These are phyloP conservation scores for Osmoderma eremita DNA, from an alignment of 2,888 invertebrate genomes.

Conservation along the genomic window DNA sequence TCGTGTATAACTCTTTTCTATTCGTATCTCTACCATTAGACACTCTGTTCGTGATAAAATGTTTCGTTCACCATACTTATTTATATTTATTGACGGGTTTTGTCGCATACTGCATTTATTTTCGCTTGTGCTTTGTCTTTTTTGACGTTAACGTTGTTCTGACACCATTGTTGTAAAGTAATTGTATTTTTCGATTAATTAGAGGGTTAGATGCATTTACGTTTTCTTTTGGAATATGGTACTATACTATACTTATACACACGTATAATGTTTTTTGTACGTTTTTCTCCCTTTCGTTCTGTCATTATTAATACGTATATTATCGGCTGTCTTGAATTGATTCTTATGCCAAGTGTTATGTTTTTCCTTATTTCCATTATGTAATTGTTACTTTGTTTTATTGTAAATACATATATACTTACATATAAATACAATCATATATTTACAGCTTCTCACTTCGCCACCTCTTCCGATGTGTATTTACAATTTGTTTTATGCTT, in stretches of 20 bases:
- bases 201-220: slow-evolving; percentile 33
- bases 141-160: slow-evolving; percentile 37
- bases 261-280: slow-evolving; percentile 19
- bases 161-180: slow-evolving; percentile 37
- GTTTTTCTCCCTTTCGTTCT: slow-evolving; percentile 14
- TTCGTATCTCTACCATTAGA: slow-evolving; percentile 30
- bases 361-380: slow-evolving; percentile 5
- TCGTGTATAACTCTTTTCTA: slow-evolving; percentile 2
- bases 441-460: slow-evolving; percentile 31
- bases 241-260: slow-evolving; percentile 9
- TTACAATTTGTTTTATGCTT: slow-evolving; percentile 33
- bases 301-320: slow-evolving; percentile 9
- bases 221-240: slow-evolving; percentile 33
- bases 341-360: slow-evolving; percentile 25
- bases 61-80: slow-evolving; percentile 38
- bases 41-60: slow-evolving; percentile 37
- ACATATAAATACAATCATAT: slow-evolving; percentile 28
- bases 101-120: slow-evolving; percentile 37
- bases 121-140: slow-evolving; percentile 37
- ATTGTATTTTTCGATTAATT: slow-evolving; percentile 35
- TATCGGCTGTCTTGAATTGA: slow-evolving; percentile 35
- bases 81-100: slow-evolving; percentile 21
- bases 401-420: slow-evolving; percentile 35
- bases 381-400: slow-evolving; percentile 10
- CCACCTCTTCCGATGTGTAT: slow-evolving; percentile 24